Evolutionary conservation across 2,113 vertebrate species (phyloP), one percentile per base, ranked within the genome.

Genomic region (Barbus barbus): DNA sequence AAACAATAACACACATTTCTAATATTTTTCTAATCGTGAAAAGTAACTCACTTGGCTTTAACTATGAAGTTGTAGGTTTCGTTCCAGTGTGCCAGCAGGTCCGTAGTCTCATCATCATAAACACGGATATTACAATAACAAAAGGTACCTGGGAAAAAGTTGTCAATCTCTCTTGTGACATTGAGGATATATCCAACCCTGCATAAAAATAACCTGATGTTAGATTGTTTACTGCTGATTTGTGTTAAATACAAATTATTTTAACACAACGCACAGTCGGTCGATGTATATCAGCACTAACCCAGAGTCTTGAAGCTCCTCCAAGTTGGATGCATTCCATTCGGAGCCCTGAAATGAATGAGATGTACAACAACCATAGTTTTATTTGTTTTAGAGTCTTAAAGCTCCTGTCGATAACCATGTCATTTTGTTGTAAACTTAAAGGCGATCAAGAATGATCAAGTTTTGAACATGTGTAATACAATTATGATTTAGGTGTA

Each of bases 281-380:
- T 36, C 11, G 11, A 73, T 58, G 22, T 28, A 22, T 33, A 26
- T 46, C 33, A 13, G 69, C 89, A 94, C 96, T 97, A 89, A 99
- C 97, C 98, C 97, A 0, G 95, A 96, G 83, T 96, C 95, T 88
- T 95, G 95, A 44, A 99, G 96, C 87, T 99, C 98, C 90, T 99
- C 97, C 4, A 99, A 94, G 91, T 98, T 98, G 90, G 97, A 99
- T 33, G 98, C 97, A 0, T 99, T 99, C 97, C 98, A 98, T 92
- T 99, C 97, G 0, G 97, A 98, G 22, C 97, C 97, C 97, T 98
- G 85, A 56, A 89, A 86, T 90, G 79, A 90, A 77, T 87, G 92
- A 86, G 91, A 69, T 31, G 24, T 81, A 58, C 87, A 88, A 81
- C 20, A 8, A 76, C 48, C 53, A 33, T 18, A 48, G 65, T 4